These are phyloP conservation scores for Morphnarchus princeps DNA, from an alignment of 2,113 vertebrate genomes.

Conservation along the genomic window DNA sequence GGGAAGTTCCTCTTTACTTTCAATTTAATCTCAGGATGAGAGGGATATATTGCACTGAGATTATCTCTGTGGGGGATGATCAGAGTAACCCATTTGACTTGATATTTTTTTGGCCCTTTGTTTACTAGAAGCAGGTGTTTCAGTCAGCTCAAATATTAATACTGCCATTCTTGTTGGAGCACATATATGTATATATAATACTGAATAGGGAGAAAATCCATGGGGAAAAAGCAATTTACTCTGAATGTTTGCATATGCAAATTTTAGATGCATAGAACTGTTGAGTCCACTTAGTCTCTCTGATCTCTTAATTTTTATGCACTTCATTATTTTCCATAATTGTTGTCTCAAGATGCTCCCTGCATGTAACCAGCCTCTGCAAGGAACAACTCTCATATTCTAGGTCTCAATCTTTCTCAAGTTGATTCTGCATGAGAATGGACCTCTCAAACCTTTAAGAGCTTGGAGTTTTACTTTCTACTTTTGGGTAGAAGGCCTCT, in stretches of 20 bases:
- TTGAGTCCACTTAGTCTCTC: slow-evolving; percentile 21
- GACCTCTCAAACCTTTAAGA: slow-evolving; percentile 20
- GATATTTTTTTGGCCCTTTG: not conserved
- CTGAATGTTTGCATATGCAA: slow-evolving; percentile 52
- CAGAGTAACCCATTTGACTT: not conserved
- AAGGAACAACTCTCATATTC: slow-evolving; percentile 68
- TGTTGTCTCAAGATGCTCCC: slow-evolving; percentile 60
- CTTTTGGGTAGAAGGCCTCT: slow-evolving; percentile 59
- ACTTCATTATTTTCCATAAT: slow-evolving; percentile 12
- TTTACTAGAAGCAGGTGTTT: not conserved
- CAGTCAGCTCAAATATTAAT: not conserved
- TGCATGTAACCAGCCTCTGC: slow-evolving; percentile 60
- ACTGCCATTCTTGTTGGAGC: not conserved
- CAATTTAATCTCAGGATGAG: not conserved
- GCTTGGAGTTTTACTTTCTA: slow-evolving; percentile 47
- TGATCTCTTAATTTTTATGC: slow-evolving; percentile 35
- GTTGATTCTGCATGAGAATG: slow-evolving; percentile 58
- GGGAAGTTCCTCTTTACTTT: not conserved
- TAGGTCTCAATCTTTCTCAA: slow-evolving; percentile 42
- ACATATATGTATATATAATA: not conserved
- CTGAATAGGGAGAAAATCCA: slow-evolving; percentile 43
- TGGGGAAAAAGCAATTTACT: slow-evolving; percentile 56
- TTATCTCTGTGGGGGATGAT: not conserved
- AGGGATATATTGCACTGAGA: not conserved
- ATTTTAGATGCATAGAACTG: slow-evolving; percentile 24